Evolutionary conservation across 2,113 vertebrate species (phyloP), one percentile per base, ranked within the genome.

Genomic region (Calonectris borealis): DNA sequence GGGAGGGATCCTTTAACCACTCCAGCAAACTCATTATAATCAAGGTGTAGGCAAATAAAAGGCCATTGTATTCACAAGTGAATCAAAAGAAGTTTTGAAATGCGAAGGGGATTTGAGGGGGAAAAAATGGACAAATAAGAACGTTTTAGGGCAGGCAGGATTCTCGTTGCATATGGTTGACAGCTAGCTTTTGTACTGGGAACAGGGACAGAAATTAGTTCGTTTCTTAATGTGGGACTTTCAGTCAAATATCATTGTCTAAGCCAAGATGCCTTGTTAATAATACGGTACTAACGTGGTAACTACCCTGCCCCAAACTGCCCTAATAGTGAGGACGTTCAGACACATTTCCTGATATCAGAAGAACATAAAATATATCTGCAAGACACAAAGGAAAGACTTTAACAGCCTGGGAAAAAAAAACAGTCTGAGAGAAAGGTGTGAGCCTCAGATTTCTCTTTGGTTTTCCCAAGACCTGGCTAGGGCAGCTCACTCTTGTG

Each of bases 11-110:
- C 49, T 88, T 90, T 82, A 95, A 80, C 29, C 21, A 62, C 42
- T 62, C 38, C 21, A 64, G 16, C 10, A 83, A 90, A 86, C 36
- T 24, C 31, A 48, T 73, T 84, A 73, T 61, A 86, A 86, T 82
- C 46, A 86, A 95, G 71, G 62, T 90, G 38, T 27, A 93, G 77
- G 22, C 24, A 93, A 83, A 64, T 85, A 93, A 83, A 76, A 86
- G 57, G 36, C 19, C 22, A 68, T 54, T 95, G 66, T 88, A 62
- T 48, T 88, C 54, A 49, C 10, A 9, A 83, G 29, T 44, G 29
- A 78, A 91, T 72, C 18, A 94, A 87, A 96, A 78, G 13, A 64
- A 32, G 61, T 91, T 93, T 78, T 71, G 42, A 83, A 90, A 92
- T 54, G 24, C 13, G 64, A 51, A 66, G 36, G 42, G 16, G 10